Conservation (phyloP, 2,888 invertebrate genomes). For the Rhorus exstirpatorius region DNA sequence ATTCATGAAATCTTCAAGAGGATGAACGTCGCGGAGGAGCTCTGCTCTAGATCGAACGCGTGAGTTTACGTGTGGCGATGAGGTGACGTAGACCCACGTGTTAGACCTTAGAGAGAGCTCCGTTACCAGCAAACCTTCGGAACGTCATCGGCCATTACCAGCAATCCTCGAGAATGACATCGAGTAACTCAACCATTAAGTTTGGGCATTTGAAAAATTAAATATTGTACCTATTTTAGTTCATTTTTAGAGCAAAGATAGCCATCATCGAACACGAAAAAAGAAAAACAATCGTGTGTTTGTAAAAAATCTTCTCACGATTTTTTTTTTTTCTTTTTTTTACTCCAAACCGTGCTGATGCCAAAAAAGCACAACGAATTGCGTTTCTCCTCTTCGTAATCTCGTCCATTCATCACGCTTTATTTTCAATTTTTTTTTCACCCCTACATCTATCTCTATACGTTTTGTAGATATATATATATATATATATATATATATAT, state of each 20-base stretch:
- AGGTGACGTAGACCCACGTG: constrained; percentile 86
- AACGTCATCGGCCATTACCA: background rate
- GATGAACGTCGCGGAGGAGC: constrained; percentile 60
- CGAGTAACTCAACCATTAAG: too few species aligned
- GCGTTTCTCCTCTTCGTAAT: constrained; percentile 42
- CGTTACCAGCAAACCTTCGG: constrained; percentile 65
- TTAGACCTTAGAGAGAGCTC: constrained; percentile 85
- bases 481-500: constrained; percentile 5
- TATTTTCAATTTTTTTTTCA: constrained; percentile 12
- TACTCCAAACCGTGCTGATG: constrained; percentile 19
- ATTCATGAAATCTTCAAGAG: background rate
- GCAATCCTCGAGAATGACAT: too few species aligned
- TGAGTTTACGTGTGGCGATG: constrained; percentile 85
- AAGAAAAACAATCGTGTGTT: constrained; percentile 16
- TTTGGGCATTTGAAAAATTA: background rate
- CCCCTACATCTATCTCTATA: background rate
- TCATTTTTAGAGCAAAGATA: too few species aligned
- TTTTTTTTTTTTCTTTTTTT: constrained; percentile 5
- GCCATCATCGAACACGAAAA: too few species aligned
- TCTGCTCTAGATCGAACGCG: constrained; percentile 85
- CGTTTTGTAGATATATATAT: too few species aligned
- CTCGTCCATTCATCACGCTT: constrained; percentile 58
- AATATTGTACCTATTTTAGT: background rate
- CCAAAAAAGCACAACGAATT: constrained; percentile 33
- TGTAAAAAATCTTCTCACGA: constrained; percentile 5